phyloP scores from a whole-genome alignment of 1,140 invertebrate species.

The Sipha flava region DNA sequence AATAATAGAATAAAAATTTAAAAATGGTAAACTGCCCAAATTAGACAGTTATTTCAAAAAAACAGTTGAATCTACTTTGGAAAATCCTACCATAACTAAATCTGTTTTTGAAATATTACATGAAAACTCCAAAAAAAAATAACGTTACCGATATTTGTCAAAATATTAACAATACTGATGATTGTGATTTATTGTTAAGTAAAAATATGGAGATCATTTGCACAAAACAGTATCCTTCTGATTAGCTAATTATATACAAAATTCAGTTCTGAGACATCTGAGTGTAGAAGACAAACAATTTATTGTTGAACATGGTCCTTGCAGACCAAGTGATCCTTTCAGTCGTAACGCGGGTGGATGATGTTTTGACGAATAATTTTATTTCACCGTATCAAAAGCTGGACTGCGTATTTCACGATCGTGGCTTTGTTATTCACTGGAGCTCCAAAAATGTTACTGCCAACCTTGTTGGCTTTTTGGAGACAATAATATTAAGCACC shows the following conservation, averaged over 20 bases:
- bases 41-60: background rate
- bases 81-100: background rate
- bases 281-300: background rate
- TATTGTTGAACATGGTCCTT: background rate
- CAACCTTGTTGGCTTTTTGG: background rate
- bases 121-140: background rate
- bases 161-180: background rate
- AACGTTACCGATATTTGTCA: background rate
- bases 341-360: background rate
- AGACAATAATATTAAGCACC: background rate
- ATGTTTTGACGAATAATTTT: background rate
- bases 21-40: background rate
- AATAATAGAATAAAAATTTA: background rate
- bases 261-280: background rate
- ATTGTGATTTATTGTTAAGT: background rate
- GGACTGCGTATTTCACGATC: background rate
- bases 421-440: background rate
- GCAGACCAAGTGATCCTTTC: background rate
- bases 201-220: background rate
- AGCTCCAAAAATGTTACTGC: too few relatives aligned
- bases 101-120: background rate
- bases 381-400: background rate
- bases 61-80: background rate
- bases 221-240: background rate
- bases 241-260: background rate